Evolutionary conservation across 2,797 vertebrate species (phyloP).

Genomic region (Sebastes oblongus): DNA sequence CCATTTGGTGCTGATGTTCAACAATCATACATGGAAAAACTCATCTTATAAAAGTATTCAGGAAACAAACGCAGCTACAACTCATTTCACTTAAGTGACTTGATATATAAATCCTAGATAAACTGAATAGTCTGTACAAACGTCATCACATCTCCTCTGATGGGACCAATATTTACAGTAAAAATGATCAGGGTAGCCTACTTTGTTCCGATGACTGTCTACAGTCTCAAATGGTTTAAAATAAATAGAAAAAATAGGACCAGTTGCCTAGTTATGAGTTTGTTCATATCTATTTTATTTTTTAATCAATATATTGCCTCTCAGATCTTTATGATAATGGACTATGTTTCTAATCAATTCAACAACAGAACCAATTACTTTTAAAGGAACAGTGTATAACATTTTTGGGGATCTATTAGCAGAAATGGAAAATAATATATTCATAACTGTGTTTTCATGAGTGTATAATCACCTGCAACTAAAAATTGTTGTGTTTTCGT

Average conservation of each 20-base stretch:
- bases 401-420: no score
- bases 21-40: neutral
- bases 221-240: neutral
- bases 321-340: neutral
- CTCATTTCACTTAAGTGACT: neutral
- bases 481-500: fast-evolving
- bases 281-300: neutral
- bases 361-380: neutral
- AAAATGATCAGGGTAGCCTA: neutral
- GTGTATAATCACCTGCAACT: no score
- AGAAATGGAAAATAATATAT: no score
- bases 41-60: neutral
- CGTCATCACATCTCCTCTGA: neutral
- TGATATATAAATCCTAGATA: neutral
- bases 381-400: neutral
- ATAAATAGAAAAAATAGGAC: neutral
- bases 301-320: neutral
- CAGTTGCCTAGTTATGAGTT: neutral
- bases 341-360: conserved; percentile 3
- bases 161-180: neutral
- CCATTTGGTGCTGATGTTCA: neutral
- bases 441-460: no score
- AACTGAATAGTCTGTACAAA: neutral
- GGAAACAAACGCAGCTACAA: neutral
- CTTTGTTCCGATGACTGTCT: neutral